Conservation (phyloP, 1,140 invertebrate genomes). For the Teleopsis dalmanni region DNA sequence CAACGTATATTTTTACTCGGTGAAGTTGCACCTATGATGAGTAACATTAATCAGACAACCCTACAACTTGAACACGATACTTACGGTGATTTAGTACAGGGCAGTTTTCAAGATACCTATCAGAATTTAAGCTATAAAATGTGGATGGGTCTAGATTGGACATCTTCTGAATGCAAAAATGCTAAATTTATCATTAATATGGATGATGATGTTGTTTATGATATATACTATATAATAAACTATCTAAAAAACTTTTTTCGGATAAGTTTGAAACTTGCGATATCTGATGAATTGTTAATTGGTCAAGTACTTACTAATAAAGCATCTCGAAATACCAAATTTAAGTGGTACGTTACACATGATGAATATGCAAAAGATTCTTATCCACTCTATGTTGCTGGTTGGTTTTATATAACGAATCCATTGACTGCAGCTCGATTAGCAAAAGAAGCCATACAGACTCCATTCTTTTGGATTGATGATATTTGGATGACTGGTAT, state of each 20-base stretch:
- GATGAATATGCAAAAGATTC: slow-evolving; percentile 53
- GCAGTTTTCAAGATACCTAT: slow-evolving; percentile 69
- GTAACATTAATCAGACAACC: slow-evolving; percentile 20
- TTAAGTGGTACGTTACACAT: slow-evolving; percentile 73
- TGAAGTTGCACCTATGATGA: too few species aligned
- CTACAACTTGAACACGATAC: slow-evolving; percentile 55
- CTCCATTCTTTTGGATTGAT: slow-evolving; percentile 75
- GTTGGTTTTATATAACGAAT: slow-evolving; percentile 73
- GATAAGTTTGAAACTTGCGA: too few species aligned
- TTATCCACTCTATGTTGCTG: slow-evolving; percentile 72
- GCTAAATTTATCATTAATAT: slow-evolving; percentile 68
- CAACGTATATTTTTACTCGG: too few species aligned
- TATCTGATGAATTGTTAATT: too few species aligned
- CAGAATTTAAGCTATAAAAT: slow-evolving; percentile 83
- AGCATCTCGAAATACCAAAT: too few species aligned
- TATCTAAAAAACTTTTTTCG: too few species aligned
- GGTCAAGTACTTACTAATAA: too few species aligned
- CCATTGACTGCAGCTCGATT: slow-evolving; percentile 50
- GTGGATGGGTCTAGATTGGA: slow-evolving; percentile 74
- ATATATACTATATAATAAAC: too few species aligned
- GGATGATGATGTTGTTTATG: slow-evolving; percentile 73
- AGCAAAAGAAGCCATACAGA: slow-evolving; percentile 44
- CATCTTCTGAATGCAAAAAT: slow-evolving; percentile 57
- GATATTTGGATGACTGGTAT: slow-evolving; percentile 73
- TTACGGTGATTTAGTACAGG: slow-evolving; percentile 68